phyloP scores from a whole-genome alignment of 2,888 invertebrate genomes.

The Drosophila peninsularis region DNA sequence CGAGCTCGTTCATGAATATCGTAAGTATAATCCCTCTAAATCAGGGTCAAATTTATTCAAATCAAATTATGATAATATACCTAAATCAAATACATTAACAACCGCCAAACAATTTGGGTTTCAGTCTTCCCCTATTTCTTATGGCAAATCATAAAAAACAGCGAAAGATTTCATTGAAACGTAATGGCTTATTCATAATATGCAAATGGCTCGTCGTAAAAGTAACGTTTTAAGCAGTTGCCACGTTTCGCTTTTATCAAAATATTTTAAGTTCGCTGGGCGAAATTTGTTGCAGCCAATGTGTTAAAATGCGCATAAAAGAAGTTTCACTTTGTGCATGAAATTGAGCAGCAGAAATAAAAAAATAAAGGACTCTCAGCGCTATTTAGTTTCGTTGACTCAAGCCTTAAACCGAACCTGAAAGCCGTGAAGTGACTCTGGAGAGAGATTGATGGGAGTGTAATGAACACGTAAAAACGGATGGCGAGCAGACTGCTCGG shows the following conservation, averaged over 20 bases:
- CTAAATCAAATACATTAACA: conserved; percentile 24
- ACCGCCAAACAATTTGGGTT: conserved; percentile 1
- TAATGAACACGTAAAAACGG: conserved; percentile 12
- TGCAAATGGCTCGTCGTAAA: conserved; percentile 59
- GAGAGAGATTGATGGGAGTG: conserved; percentile 27
- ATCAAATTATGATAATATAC: conserved; percentile 4
- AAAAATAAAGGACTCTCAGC: conserved; percentile 1
- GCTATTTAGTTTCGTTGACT: conserved; percentile 27
- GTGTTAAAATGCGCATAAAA: conserved; percentile 15
- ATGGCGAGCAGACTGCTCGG: neutral
- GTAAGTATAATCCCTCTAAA: neutral
- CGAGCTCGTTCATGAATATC: neutral
- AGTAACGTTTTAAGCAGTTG: conserved; percentile 23
- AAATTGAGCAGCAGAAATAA: conserved; percentile 2
- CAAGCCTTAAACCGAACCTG: conserved; percentile 13
- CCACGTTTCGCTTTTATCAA: conserved; percentile 13
- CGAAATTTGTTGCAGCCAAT: conserved; percentile 13
- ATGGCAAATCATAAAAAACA: conserved; percentile 33
- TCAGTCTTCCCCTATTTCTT: conserved; percentile 12
- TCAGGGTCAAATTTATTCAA: neutral
- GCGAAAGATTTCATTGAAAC: conserved; percentile 39
- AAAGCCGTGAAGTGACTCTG: conserved; percentile 22
- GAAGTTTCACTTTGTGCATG: conserved; percentile 11
- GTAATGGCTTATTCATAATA: conserved; percentile 60
- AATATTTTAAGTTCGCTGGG: conserved; percentile 25